Evolutionary conservation across 35 echinoderm and acorn worm genomes (phyloP).

Genomic region (Diadema setosum): DNA sequence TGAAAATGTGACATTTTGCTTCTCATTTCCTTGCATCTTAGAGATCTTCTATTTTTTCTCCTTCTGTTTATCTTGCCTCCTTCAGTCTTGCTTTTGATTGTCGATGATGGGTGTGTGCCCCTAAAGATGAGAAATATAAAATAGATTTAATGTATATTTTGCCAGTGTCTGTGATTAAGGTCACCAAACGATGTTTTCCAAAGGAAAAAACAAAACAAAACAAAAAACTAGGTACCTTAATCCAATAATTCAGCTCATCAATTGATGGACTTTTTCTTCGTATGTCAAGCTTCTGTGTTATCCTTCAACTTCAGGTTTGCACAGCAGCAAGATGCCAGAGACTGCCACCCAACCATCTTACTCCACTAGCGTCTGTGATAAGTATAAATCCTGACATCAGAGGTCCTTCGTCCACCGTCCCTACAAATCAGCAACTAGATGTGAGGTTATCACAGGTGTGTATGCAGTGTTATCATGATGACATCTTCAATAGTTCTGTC

Average conservation of each 20-base stretch:
- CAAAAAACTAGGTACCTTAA: not conserved
- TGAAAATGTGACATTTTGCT: too few species aligned
- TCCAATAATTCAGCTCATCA: not conserved
- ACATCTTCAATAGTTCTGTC: too few species aligned
- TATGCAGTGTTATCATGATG: not conserved
- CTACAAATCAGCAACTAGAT: conserved; percentile 41
- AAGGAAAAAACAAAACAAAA: not conserved
- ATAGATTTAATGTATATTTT: too few species aligned
- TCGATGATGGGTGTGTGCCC: too few species aligned
- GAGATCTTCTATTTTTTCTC: too few species aligned
- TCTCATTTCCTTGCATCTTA: too few species aligned
- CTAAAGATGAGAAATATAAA: too few species aligned
- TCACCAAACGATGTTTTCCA: too few species aligned
- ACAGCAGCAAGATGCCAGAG: not conserved
- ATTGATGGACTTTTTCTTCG: not conserved
- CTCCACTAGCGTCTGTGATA: not conserved
- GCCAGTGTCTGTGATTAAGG: too few species aligned
- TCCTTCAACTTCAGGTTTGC: not conserved
- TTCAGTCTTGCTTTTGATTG: too few species aligned
- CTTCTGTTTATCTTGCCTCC: too few species aligned
- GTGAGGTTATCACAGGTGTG: conserved; percentile 39
- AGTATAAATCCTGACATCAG: not conserved
- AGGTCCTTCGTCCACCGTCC: too few species aligned
- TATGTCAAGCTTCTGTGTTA: not conserved
- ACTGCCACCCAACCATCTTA: not conserved